Conservation (phyloP, 2,797 vertebrate genomes). For the Astyanax mexicanus region DNA sequence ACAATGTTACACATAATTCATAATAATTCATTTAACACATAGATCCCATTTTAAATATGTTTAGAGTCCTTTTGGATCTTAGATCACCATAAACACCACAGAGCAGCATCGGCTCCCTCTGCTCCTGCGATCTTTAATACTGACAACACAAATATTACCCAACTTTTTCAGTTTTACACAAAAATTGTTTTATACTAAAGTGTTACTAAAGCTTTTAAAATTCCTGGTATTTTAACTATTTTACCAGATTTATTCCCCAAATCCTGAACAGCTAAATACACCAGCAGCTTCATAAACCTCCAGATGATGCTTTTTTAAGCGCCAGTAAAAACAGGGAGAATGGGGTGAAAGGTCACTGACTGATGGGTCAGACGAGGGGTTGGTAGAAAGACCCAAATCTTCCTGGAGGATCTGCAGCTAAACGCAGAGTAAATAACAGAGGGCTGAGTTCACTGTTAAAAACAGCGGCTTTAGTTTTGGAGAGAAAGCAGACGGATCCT, state of each 20-base stretch:
- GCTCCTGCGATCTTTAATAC: not conserved
- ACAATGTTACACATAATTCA: too few species aligned
- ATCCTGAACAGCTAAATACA: not conserved
- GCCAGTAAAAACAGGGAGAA: slow-evolving; percentile 55
- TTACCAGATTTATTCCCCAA: slow-evolving; percentile 15
- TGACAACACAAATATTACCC: not conserved
- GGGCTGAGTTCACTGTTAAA: slow-evolving; percentile 54
- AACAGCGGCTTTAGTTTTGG: slow-evolving; percentile 36
- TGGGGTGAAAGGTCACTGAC: slow-evolving; percentile 44
- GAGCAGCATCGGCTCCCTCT: not conserved
- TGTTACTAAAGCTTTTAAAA: not conserved
- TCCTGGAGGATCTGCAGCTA: slow-evolving; percentile 56
- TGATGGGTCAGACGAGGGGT: slow-evolving; percentile 52
- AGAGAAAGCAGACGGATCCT: slow-evolving; percentile 65
- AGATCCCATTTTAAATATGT: too few species aligned
- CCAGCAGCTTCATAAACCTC: slow-evolving; percentile 49
- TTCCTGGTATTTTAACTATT: slow-evolving; percentile 14
- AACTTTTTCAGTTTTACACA: not conserved
- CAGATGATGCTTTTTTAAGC: slow-evolving; percentile 54
- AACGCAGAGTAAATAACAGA: slow-evolving; percentile 58
- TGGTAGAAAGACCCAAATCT: slow-evolving; percentile 57
- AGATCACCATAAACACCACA: too few species aligned
- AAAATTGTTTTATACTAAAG: not conserved
- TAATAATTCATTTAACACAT: too few species aligned
- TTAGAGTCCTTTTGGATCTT: too few species aligned